phyloP scores from a whole-genome alignment of 2,888 invertebrate genomes.

The Parnassius smintheus region DNA sequence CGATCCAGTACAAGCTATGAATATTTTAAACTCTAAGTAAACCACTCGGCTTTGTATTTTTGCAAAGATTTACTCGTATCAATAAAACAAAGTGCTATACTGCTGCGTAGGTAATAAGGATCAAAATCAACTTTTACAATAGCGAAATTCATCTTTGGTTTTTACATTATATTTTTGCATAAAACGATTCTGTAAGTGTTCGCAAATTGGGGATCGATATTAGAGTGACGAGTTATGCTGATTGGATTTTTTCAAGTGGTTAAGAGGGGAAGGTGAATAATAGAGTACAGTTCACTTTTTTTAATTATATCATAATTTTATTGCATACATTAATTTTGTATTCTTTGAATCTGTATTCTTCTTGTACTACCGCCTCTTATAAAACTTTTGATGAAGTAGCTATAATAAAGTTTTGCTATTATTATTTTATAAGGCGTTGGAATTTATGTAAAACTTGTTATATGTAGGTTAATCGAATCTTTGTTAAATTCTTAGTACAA shows the following conservation, averaged over 20 bases:
- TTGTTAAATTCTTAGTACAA: not conserved
- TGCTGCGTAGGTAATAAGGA: conserved; percentile 53
- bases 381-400: not conserved
- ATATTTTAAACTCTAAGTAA: conserved; percentile 81
- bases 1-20: conserved; percentile 82
- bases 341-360: not conserved
- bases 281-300: conserved; percentile 70
- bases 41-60: conserved; percentile 70
- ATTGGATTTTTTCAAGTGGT: conserved; percentile 79
- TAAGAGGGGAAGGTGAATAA: conserved; percentile 72
- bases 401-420: conserved; percentile 6
- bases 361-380: not conserved
- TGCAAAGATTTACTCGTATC: conserved; percentile 56
- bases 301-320: conserved; percentile 41
- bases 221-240: conserved; percentile 79
- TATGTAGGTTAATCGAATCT: not conserved
- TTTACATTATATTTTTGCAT: conserved; percentile 70
- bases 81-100: conserved; percentile 58
- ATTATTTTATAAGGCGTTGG: conserved; percentile 18
- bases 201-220: conserved; percentile 77
- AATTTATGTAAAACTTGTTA: too few relatives aligned
- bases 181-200: conserved; percentile 77
- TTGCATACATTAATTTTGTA: conserved; percentile 25
- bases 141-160: conserved; percentile 46
- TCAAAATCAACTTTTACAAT: conserved; percentile 45